Evolutionary conservation across 2,797 vertebrate genomes (phyloP).

Genomic region (Squalus acanthias): DNA sequence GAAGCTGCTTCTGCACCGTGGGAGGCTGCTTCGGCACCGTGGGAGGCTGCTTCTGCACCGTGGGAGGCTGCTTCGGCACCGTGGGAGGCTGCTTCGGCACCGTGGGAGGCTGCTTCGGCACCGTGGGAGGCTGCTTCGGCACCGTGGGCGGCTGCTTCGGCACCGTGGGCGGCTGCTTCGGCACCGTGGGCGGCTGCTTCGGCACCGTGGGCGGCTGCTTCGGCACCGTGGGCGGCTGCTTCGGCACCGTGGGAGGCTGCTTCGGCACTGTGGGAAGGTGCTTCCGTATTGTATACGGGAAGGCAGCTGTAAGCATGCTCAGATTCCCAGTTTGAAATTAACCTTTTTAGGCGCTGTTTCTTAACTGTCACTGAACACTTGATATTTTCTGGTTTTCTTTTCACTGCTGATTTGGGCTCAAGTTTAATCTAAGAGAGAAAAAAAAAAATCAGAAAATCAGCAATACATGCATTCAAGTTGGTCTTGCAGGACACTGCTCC

Average conservation of each 20-base stretch:
- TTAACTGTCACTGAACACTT: not conserved
- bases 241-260: too few species aligned
- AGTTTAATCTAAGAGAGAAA: not conserved
- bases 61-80: too few species aligned
- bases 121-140: too few species aligned
- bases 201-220: too few species aligned
- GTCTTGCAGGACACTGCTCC: not conserved
- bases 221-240: too few species aligned
- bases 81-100: too few species aligned
- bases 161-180: too few species aligned
- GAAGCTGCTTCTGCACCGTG: not conserved
- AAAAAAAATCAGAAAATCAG: not conserved
- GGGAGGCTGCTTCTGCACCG: too few species aligned
- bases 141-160: too few species aligned
- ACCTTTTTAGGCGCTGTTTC: not conserved
- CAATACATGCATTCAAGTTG: not conserved
- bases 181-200: too few species aligned
- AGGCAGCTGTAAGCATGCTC: conserved; percentile 8
- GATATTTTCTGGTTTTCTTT: conserved; percentile 10
- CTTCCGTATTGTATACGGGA: not conserved
- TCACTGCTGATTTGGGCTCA: conserved; percentile 18
- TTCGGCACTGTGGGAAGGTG: not conserved
- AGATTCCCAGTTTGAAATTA: not conserved
- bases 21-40: not conserved
- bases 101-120: too few species aligned